Evolutionary conservation across 2,888 invertebrate genomes (phyloP), one percentile per base, ranked within the genome.

Genomic region (Phyto melanocephala): DNA sequence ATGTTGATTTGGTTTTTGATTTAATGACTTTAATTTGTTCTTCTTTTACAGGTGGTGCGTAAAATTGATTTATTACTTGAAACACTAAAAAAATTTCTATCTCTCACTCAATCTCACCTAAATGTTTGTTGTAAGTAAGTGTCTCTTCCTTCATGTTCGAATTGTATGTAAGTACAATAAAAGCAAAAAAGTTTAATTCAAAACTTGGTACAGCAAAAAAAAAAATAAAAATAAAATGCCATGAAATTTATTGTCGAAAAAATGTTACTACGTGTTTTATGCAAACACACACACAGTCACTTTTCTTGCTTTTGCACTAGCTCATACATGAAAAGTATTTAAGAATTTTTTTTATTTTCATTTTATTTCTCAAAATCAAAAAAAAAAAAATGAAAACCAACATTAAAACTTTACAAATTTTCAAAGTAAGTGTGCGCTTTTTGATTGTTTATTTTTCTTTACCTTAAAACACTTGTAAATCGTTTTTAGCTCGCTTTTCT

Each of bases 1-100:
- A 62, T 81, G 78, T 80, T 80, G 68, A 79, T 79, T 76, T 75
- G 74, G 62, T 76, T 84, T 79, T 78, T 84, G 81, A 75, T 81
- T 82, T 82, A 82, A 82, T 82, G 82, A 79, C 82, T 82, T 82
- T 75, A 82, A 82, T 82, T 82, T 82, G 82, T 82, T 79, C 75
- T 79, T 82, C 70, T 52, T 79, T 81, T 79, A 71, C 82, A 82
- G 82, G 82, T 85, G 84, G 82, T 85, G 85, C 80, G 85, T 82
- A 84, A 85, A 85, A 85, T 85, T 85, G 85, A 85, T 85, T 85
- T 85, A 85, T 84, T 84, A 71, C 85, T 79, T 80, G 75, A 74
- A 78, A 76, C 56, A 75, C 60, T n/a, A n/a, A 52, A 24, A 67
- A 60, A 70, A 58, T 7, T 33, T 52, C 15, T 60, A 45, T 8